Base-by-base conservation (phyloP, 2,113 vertebrate genomes). In the Spermophilus dauricus region DNA sequence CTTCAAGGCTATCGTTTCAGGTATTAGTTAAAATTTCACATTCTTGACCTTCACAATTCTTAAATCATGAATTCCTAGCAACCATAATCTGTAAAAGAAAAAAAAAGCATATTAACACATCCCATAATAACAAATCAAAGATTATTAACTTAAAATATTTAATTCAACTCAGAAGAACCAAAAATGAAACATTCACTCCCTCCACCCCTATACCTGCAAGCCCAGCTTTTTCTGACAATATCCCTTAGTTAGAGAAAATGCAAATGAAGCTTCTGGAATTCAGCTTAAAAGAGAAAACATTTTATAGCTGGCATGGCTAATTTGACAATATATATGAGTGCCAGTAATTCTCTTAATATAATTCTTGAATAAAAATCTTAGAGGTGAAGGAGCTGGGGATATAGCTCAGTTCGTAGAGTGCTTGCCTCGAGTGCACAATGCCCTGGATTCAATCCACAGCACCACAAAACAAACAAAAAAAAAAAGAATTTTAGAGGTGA, bases 141-240 rank as follows among this genome's bases (percentile, higher is more conserved):
- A 96, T 97, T 92, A 98, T 97, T 97, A 97, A 98, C 98, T 97
- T 95, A 97, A 96, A 96, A 73, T 98, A 96, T 96, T 98, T 97
- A 97, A 98, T 98, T 98, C 97, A 96, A 95, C 91, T 98, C 81
- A 88, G 86, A 30, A 97, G 97, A 95, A 98, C 97, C 98, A 97
- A 98, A 98, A 95, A 53, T 89, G 83, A 95, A 96, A 88, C 61
- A 0, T 10, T 10, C 12, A 73, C 8, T n/a, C 58, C 87, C 26
- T n/a, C 82, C 1, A 0, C 37, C 48, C 1, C 42, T 8, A 1
- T 69, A 53, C n/a, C 90, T 97, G 65, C 73, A 17, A 58, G 67
- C 13, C 78, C 95, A 78, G 12, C 20, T 89, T 97, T 90, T 89
- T 67, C 86, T 65, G 88, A 48, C 87, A 88, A 0, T n/a, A 26